Percentiles rank a stretch among this genome's conserved stretches.
Evolutionary conservation across 2,797 vertebrate species (phyloP).

Genomic region (Chrysocyon brachyurus): DNA sequence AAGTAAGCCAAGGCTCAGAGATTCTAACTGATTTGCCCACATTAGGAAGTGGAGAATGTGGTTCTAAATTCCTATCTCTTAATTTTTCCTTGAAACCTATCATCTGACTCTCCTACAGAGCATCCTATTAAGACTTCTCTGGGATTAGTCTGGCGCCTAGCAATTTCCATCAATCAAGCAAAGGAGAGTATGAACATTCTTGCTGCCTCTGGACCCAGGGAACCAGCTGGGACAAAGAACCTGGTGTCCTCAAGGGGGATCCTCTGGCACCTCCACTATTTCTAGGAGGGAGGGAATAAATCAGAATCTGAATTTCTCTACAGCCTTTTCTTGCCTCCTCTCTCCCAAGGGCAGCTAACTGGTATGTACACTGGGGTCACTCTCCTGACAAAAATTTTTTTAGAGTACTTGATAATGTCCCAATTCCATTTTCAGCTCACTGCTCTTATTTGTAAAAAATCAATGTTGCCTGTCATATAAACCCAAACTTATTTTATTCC

Average conservation of each 20-base stretch:
- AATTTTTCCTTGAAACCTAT: neutral
- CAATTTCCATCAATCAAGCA: neutral
- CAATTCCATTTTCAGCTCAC: neutral
- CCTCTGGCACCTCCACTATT: neutral
- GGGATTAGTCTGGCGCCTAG: neutral
- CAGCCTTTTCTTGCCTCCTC: neutral
- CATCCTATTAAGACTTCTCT: neutral
- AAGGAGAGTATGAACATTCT: neutral
- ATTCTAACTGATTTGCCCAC: neutral
- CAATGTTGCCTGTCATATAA: neutral
- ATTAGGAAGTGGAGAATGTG: neutral
- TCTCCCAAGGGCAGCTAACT: neutral
- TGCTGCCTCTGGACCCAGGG: neutral
- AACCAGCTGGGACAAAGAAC: neutral
- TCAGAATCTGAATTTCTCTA: neutral
- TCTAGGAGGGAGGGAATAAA: neutral
- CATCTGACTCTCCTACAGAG: neutral
- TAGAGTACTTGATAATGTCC: neutral
- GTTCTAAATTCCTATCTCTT: neutral
- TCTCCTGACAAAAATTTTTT: neutral
- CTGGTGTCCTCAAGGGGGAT: neutral
- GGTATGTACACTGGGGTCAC: accelerated
- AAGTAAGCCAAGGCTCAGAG: neutral
- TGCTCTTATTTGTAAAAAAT: neutral
- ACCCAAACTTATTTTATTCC: neutral